phyloP scores from a whole-genome alignment of 1,140 invertebrate species.

The Hypothenemus hampei region DNA sequence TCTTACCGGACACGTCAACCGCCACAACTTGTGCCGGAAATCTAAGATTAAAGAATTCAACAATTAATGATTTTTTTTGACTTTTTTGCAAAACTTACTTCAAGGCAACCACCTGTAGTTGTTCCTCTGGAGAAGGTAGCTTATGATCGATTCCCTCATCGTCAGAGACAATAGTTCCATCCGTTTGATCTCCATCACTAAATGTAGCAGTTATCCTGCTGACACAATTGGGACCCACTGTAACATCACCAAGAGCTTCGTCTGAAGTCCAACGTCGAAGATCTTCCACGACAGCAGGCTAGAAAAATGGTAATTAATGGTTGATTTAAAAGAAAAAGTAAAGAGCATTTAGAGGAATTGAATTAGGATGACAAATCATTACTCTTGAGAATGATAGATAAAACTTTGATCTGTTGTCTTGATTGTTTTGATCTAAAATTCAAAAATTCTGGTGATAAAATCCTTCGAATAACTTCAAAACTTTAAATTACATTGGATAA shows the following conservation, averaged over 20 bases:
- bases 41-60: constrained; percentile 47
- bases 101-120: constrained; percentile 69
- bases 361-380: no score
- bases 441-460: no score
- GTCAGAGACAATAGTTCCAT: constrained; percentile 51
- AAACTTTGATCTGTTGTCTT: no score
- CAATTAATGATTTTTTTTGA: not conserved
- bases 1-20: constrained; percentile 79
- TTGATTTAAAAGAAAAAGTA: no score
- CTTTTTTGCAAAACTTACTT: constrained; percentile 56
- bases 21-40: constrained; percentile 81
- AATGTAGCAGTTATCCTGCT: constrained; percentile 47
- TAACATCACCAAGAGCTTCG: constrained; percentile 76
- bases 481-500: no score
- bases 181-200: constrained; percentile 50
- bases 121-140: constrained; percentile 77
- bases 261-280: constrained; percentile 77
- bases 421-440: no score
- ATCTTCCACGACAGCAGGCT: constrained; percentile 76
- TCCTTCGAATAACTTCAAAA: no score
- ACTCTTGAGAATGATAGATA: no score
- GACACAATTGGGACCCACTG: constrained; percentile 70
- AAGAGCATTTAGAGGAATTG: no score
- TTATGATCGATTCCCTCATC: constrained; percentile 73
- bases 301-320: no score